Evolutionary conservation across 2,888 invertebrate genomes (phyloP).

Genomic region (Eretmocerus hayati): DNA sequence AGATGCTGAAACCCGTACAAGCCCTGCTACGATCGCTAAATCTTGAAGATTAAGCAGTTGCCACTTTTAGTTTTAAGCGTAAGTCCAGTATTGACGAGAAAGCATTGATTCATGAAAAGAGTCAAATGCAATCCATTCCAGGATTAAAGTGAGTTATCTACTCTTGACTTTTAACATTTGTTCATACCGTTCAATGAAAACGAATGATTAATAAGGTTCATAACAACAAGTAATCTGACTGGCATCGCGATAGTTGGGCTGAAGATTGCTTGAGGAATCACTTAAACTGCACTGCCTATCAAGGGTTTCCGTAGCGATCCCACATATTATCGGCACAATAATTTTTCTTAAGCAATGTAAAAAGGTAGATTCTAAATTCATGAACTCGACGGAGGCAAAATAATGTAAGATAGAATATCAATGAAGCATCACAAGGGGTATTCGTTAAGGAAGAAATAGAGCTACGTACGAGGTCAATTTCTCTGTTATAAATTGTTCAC

Average conservation of each 20-base stretch:
- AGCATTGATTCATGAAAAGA: slow-evolving; percentile 35
- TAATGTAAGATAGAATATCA: neutral
- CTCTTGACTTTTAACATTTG: too few species aligned
- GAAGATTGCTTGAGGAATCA: slow-evolving; percentile 47
- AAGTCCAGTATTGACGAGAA: too few species aligned
- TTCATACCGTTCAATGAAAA: slow-evolving; percentile 15
- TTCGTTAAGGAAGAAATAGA: neutral
- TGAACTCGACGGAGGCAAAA: slow-evolving; percentile 15
- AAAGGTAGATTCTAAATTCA: slow-evolving; percentile 21
- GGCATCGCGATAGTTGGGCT: slow-evolving; percentile 49
- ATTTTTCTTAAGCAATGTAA: slow-evolving; percentile 46
- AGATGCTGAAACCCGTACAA: slow-evolving; percentile 41
- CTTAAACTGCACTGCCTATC: slow-evolving; percentile 48
- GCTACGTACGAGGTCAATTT: slow-evolving; percentile 16
- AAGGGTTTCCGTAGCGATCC: slow-evolving; percentile 47
- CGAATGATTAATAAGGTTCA: slow-evolving; percentile 31
- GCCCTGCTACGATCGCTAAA: slow-evolving; percentile 34
- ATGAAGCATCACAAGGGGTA: neutral
- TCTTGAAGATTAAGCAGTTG: neutral
- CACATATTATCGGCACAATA: slow-evolving; percentile 47
- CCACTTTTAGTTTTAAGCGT: slow-evolving; percentile 35
- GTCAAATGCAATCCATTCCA: slow-evolving; percentile 18
- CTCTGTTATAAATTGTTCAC: slow-evolving; percentile 15
- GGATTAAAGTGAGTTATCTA: neutral
- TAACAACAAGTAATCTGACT: slow-evolving; percentile 45